Evolutionary conservation across 2,797 vertebrate genomes (phyloP).

Genomic region (Toxotes lorentzi): DNA sequence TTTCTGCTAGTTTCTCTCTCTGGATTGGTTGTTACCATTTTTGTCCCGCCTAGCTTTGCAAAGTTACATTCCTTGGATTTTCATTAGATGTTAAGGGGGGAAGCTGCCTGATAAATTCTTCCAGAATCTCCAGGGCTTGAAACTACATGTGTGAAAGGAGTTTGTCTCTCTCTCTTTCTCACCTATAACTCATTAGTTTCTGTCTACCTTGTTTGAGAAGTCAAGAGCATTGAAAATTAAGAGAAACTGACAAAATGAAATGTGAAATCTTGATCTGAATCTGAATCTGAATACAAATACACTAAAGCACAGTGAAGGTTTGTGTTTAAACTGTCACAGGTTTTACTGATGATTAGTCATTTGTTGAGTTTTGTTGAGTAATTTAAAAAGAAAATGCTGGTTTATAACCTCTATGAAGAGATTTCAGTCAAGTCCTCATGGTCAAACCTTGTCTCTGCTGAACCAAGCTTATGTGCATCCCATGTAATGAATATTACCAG

Average conservation of each 20-base stretch:
- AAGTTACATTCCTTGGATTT: slow-evolving; percentile 14
- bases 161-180: not conserved
- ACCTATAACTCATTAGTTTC: not conserved
- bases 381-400: not conserved
- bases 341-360: not conserved
- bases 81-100: not conserved
- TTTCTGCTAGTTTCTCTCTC: not conserved
- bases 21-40: slow-evolving; percentile 2
- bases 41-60: not conserved
- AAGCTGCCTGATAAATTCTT: not conserved
- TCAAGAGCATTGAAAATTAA: not conserved
- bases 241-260: not conserved
- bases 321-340: not conserved
- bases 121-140: not conserved
- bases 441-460: slow-evolving; percentile 14
- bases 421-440: not conserved
- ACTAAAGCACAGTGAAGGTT: not conserved
- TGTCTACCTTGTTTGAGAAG: not conserved
- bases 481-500: slow-evolving; percentile 46
- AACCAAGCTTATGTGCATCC: slow-evolving; percentile 23
- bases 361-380: not conserved
- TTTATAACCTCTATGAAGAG: not conserved
- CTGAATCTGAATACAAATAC: too few species aligned
- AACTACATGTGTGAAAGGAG: not conserved
- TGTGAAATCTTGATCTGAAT: not conserved